Percentiles rank a stretch among this genome's conserved stretches.
Conservation (phyloP, 2,113 vertebrate species). For the Engystomops pustulosus region DNA sequence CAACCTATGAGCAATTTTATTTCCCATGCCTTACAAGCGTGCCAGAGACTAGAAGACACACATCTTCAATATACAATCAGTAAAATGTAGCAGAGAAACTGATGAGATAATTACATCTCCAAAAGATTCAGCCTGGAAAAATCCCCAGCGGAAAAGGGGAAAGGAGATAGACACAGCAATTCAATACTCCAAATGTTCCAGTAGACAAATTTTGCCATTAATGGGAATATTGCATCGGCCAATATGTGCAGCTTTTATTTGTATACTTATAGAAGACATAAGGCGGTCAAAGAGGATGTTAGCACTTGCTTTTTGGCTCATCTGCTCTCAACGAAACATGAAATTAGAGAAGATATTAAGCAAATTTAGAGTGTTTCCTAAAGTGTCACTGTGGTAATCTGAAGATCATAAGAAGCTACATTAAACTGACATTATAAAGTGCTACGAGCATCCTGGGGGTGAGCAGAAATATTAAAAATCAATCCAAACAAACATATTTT, state of each 20-base stretch:
- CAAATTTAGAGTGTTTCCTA: slow-evolving; percentile 20
- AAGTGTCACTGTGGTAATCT: slow-evolving; percentile 21
- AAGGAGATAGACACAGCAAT: slow-evolving; percentile 64
- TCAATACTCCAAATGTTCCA: slow-evolving; percentile 63
- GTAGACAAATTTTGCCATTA: slow-evolving; percentile 61
- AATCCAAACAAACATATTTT: slow-evolving; percentile 34
- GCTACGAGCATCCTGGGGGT: background rate
- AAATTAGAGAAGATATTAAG: slow-evolving; percentile 47
- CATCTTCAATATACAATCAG: slow-evolving; percentile 79
- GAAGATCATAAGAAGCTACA: slow-evolving; percentile 24
- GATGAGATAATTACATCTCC: slow-evolving; percentile 90
- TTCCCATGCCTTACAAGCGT: slow-evolving; percentile 61
- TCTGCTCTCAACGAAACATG: slow-evolving; percentile 45
- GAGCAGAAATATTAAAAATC: slow-evolving; percentile 21
- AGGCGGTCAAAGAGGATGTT: background rate
- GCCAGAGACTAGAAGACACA: slow-evolving; percentile 65
- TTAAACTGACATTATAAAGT: slow-evolving; percentile 31
- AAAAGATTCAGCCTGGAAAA: slow-evolving; percentile 65
- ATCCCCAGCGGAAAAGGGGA: slow-evolving; percentile 65
- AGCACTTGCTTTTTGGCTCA: slow-evolving; percentile 40
- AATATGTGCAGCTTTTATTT: slow-evolving; percentile 4
- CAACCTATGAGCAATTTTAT: slow-evolving; percentile 63
- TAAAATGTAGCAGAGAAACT: slow-evolving; percentile 81
- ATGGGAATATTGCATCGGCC: slow-evolving; percentile 11
- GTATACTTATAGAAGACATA: slow-evolving; percentile 1